Evolutionary conservation across 2,797 vertebrate species (phyloP).

Genomic region (Rhynchotus rufescens): DNA sequence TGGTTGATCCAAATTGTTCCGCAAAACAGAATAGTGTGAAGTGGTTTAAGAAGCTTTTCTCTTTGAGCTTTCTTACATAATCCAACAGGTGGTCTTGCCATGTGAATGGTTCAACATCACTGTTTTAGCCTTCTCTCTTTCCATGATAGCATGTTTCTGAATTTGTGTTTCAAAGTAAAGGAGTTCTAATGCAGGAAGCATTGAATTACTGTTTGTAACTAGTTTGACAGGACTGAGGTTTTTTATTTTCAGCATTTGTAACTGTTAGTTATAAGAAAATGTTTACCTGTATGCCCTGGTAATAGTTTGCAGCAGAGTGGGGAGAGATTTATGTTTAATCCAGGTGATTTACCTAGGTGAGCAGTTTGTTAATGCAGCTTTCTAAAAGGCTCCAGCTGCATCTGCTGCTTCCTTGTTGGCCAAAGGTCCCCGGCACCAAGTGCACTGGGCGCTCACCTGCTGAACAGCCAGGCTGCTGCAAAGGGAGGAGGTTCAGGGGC

Average conservation of each 20-base stretch:
- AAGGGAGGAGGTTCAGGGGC: rapidly evolving
- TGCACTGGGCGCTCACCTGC: background rate
- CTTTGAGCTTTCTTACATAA: background rate
- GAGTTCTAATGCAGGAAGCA: background rate
- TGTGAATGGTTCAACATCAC: background rate
- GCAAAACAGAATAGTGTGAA: background rate
- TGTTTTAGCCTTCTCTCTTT: background rate
- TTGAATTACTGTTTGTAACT: background rate
- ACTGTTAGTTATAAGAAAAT: background rate
- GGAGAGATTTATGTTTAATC: background rate
- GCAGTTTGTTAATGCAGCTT: background rate
- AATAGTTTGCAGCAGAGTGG: background rate
- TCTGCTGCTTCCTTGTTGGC: background rate
- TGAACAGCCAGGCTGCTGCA: rapidly evolving
- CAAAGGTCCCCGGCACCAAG: background rate
- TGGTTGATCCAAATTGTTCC: background rate
- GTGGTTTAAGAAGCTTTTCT: background rate
- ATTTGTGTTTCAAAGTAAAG: background rate
- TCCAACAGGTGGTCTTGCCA: background rate
- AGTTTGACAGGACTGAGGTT: background rate
- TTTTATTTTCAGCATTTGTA: background rate
- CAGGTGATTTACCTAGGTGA: background rate
- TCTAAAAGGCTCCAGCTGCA: background rate
- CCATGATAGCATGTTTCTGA: background rate
- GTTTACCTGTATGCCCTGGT: background rate